Evolutionary conservation across 1,140 invertebrate genomes (phyloP), one percentile per base, ranked within the genome.

Genomic region (Ylistrum balloti): DNA sequence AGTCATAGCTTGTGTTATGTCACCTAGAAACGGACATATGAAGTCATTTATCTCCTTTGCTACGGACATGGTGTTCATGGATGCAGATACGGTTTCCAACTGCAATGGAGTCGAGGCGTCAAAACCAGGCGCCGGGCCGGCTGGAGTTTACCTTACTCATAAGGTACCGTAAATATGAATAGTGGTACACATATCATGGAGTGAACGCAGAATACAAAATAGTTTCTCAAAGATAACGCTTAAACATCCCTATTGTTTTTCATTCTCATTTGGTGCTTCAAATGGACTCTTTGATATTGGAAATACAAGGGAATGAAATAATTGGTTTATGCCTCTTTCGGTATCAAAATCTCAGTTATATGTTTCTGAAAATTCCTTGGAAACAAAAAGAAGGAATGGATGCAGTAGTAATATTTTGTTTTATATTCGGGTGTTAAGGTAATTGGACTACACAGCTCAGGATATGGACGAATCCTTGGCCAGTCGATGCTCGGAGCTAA

Each of bases 381-480:
- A n/a, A n/a, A n/a, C n/a, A n/a, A n/a, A n/a, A n/a, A n/a, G n/a
- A n/a, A n/a, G n/a, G n/a, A n/a, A n/a, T n/a, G n/a, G n/a, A n/a
- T n/a, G n/a, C n/a, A n/a, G n/a, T n/a, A n/a, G n/a, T n/a, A n/a
- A n/a, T n/a, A n/a, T n/a, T n/a, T n/a, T 38, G 35, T 38, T 38
- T 38, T 13, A 38, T 38, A 38, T 38, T 38, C 13, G 35, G 35
- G 9, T 56, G 22, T 56, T 56, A 56, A 89, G 88, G 88, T 89
- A 2, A 89, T 89, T 86, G 88, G 88, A 32, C 20, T 89, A 11
- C 2, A 89, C 33, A 86, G 38, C 41, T 86, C 32, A 28, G 88
- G 88, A 1, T 89, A 89, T 86, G 88, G 88, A 15, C n/a, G 22
- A 41, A 86, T 89, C 15, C 22, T 89, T 1, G 74, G 56, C 33